Evolutionary conservation across 2,113 vertebrate genomes (phyloP), one percentile per base, ranked within the genome.

Genomic region (Ceyx melanurus): DNA sequence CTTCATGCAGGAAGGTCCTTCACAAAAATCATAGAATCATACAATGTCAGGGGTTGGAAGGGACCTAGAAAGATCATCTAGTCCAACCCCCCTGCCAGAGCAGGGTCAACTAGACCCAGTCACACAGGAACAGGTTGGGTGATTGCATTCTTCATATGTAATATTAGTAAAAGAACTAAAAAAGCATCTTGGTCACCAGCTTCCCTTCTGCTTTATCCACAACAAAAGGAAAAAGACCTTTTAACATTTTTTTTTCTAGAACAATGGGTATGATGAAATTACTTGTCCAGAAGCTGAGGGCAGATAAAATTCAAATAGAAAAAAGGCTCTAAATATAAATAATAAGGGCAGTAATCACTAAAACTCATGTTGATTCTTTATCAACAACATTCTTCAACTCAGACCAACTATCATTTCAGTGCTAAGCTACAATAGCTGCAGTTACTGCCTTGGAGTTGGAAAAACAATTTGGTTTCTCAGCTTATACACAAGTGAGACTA

Each of bases 381-480:
- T 22, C 62, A 40, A 28, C 2, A 4, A 12, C 43, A 15, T 31
- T 18, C 23, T 45, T 70, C 43, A 84, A 28, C n/a, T 21, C 62
- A 78, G 61, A 42, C 6, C 33, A 62, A 57, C 8, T 7, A 9
- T 17, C 33, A 62, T 46, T 31, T 15, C 57, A 57, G 3, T 20
- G 13, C 46, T 60, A 19, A 6, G 23, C 48, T 60, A 26, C 4
- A 70, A 48, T 3, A 76, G 14, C 57, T 8, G 20, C 29, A 72
- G 12, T 5, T 75, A 25, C 8, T 77, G 42, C 16, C 46, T 89
- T 79, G 31, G 9, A 60, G 26, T 17, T 37, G 50, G 65, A 76
- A 51, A 57, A 35, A 15, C 0, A 0, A 40, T n/a, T 35, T 50
- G 14, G 10, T 37, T 82, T 80, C 68, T 72, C 9, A 4, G 21